These are phyloP conservation scores for Thripadectes ignobilis DNA, from an alignment of 2,797 vertebrate genomes.

Conservation along the genomic window DNA sequence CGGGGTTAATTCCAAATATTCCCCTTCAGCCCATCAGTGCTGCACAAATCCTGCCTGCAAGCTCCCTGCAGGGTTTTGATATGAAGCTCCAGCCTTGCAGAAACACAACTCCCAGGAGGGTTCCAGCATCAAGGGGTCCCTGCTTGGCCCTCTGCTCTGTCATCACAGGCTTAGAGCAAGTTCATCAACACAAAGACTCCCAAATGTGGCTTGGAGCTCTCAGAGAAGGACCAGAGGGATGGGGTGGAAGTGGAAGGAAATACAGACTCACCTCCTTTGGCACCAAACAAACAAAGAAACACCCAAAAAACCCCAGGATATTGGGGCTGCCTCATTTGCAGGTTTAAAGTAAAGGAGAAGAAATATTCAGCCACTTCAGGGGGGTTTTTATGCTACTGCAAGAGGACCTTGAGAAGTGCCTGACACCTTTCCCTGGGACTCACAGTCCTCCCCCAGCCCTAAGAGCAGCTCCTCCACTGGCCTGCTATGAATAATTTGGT, in stretches of 20 bases:
- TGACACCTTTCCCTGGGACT: not conserved
- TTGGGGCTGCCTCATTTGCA: not conserved
- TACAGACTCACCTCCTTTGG: not conserved
- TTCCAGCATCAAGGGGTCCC: not conserved
- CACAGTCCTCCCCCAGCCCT: not conserved
- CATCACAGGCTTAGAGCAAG: not conserved
- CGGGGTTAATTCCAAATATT: not conserved
- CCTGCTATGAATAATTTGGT: not conserved
- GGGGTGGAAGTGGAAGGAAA: not conserved
- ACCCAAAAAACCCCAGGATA: not conserved
- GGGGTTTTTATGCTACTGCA: not conserved
- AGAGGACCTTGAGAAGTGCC: not conserved
- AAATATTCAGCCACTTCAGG: not conserved
- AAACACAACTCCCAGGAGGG: not conserved
- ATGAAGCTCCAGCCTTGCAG: not conserved
- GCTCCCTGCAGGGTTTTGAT: not conserved
- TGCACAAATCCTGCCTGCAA: not conserved
- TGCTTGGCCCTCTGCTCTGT: not conserved
- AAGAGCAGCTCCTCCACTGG: not conserved
- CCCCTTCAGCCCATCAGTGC: not conserved
- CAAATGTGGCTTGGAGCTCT: not conserved
- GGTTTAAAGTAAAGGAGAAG: not conserved
- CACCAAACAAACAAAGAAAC: not conserved
- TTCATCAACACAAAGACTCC: not conserved
- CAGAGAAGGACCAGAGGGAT: fast-evolving